These are phyloP conservation scores for Nyctereutes procyonoides DNA, from an alignment of 2,113 vertebrate genomes.

Conservation along the genomic window DNA sequence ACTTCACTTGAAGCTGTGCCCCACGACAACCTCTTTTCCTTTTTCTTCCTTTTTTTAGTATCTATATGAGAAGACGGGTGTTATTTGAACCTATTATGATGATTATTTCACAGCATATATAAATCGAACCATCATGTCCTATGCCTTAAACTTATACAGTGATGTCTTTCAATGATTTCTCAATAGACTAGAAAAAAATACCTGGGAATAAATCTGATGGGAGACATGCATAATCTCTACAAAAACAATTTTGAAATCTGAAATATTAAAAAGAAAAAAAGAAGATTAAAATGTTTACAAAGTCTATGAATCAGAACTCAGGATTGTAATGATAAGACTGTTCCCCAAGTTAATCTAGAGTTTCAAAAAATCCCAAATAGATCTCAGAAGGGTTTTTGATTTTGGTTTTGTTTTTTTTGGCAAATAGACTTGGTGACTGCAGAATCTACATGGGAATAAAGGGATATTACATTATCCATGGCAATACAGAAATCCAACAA, in stretches of 20 bases:
- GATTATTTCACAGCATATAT: not conserved
- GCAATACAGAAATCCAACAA: not conserved
- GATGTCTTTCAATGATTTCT: not conserved
- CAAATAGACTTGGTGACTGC: not conserved
- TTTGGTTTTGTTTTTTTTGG: not conserved
- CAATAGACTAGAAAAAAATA: not conserved
- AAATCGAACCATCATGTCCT: not conserved
- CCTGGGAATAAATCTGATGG: not conserved
- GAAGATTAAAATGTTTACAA: not conserved
- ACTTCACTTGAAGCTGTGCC: slow-evolving; percentile 89
- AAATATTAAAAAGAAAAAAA: not conserved
- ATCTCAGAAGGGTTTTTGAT: not conserved
- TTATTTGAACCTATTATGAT: not conserved
- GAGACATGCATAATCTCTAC: not conserved
- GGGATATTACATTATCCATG: not conserved
- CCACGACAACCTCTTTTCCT: slow-evolving; percentile 80
- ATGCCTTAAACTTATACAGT: not conserved
- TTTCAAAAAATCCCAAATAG: not conserved
- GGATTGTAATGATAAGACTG: not conserved
- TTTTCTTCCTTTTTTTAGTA: not conserved
- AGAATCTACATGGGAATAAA: not conserved
- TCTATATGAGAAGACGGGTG: not conserved
- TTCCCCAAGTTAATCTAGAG: not conserved
- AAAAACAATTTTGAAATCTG: not conserved
- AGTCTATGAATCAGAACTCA: not conserved